These are phyloP conservation scores for Glyptemys insculpta DNA, from an alignment of 2,797 vertebrate species.

Conservation along the genomic window DNA sequence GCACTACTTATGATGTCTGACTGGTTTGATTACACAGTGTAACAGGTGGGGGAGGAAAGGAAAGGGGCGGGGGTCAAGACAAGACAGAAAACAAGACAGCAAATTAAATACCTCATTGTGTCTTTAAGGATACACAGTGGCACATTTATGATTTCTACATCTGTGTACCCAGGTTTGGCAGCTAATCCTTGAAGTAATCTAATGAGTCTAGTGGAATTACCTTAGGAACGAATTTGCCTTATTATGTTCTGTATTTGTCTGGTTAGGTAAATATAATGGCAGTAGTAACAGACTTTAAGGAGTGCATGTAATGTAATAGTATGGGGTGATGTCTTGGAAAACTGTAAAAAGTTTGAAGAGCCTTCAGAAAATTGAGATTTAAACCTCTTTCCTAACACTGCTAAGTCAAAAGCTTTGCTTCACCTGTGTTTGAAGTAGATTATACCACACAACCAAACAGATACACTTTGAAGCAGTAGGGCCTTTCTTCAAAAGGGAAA, in stretches of 20 bases:
- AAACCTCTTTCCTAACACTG: conserved; percentile 37
- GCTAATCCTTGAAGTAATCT: background rate
- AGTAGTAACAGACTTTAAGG: background rate
- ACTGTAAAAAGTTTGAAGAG: conserved; percentile 19
- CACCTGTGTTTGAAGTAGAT: conserved; percentile 41
- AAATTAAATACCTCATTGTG: background rate
- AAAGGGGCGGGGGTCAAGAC: background rate
- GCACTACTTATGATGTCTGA: conserved; percentile 36
- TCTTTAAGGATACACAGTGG: background rate
- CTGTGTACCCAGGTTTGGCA: background rate
- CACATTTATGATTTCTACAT: background rate
- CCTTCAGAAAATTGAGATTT: conserved; percentile 42
- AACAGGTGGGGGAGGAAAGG: background rate
- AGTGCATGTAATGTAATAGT: background rate
- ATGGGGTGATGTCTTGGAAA: background rate
- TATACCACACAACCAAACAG: conserved; percentile 3
- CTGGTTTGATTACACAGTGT: background rate
- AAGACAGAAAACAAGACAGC: background rate
- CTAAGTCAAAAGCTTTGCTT: conserved; percentile 62
- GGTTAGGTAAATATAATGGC: background rate
- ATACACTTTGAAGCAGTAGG: conserved; percentile 57
- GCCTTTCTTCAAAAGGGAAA: conserved; percentile 46
- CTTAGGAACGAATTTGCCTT: background rate
- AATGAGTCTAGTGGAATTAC: background rate
- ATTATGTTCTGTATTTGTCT: background rate